Conservation (phyloP, 1,140 invertebrate species). For the Bilobella aurantiaca region DNA sequence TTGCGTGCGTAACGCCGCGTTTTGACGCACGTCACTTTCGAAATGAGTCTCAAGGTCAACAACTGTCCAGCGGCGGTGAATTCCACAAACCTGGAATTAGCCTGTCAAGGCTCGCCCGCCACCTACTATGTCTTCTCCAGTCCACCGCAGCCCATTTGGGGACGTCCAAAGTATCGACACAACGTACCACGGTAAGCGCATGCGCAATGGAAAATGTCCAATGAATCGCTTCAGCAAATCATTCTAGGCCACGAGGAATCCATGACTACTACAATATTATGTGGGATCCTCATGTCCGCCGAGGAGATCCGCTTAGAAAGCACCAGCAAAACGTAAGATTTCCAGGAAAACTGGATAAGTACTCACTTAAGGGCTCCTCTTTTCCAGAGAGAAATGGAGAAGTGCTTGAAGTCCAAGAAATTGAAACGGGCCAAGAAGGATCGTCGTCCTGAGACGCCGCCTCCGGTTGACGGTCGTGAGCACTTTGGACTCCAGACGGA, state of each 20-base stretch:
- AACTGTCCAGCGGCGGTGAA: background rate
- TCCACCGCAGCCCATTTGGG: slow-evolving; percentile 10
- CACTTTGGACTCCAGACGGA: slow-evolving; percentile 27
- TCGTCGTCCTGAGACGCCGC: slow-evolving; percentile 15
- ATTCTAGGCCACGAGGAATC: slow-evolving; percentile 26
- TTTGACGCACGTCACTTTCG: too few species aligned
- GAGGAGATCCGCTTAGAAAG: slow-evolving; percentile 19
- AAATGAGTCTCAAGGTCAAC: background rate
- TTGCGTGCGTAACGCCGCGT: too few species aligned
- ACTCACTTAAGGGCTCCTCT: background rate
- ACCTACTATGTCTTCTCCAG: slow-evolving; percentile 8
- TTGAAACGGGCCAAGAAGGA: background rate
- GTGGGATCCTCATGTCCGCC: slow-evolving; percentile 31
- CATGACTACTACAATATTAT: slow-evolving; percentile 31
- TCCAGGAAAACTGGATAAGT: background rate
- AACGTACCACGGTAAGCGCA: slow-evolving; percentile 10
- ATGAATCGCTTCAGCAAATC: background rate
- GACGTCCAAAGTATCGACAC: slow-evolving; percentile 4
- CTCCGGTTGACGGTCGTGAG: slow-evolving; percentile 20
- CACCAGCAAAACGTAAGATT: slow-evolving; percentile 2
- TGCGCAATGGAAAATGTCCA: background rate
- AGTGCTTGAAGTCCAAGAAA: slow-evolving; percentile 5
- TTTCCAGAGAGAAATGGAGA: slow-evolving; percentile 1
- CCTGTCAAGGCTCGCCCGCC: background rate
- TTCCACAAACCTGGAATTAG: background rate